phyloP scores from a whole-genome alignment of 2,797 vertebrate species.

The Eidolon dupreanum region DNA sequence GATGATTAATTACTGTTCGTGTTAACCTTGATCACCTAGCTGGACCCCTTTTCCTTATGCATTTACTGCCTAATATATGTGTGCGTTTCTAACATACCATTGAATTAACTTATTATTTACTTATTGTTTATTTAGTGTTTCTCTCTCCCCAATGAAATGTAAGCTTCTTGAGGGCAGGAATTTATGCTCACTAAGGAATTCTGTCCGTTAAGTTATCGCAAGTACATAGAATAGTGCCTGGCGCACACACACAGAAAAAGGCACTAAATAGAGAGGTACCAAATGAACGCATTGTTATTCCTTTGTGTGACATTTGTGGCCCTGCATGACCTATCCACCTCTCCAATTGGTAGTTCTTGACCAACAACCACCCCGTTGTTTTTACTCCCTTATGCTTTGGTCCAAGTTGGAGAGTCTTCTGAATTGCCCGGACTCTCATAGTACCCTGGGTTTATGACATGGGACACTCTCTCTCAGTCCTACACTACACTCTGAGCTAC shows the following conservation, averaged over 20 bases:
- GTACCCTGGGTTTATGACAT: not conserved
- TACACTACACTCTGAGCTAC: not conserved
- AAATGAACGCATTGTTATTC: not conserved
- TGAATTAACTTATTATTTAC: not conserved
- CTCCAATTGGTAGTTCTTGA: not conserved
- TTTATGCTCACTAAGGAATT: not conserved
- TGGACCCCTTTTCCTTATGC: not conserved
- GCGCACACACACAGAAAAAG: not conserved
- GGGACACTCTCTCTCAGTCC: not conserved
- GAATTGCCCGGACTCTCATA: not conserved
- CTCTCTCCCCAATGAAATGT: not conserved
- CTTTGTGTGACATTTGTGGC: not conserved
- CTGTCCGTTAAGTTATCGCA: not conserved
- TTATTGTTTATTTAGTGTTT: not conserved
- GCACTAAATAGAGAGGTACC: not conserved
- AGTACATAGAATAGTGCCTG: not conserved
- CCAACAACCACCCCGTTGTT: not conserved
- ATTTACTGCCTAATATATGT: not conserved
- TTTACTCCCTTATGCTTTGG: not conserved
- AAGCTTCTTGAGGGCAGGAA: not conserved
- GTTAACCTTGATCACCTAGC: not conserved
- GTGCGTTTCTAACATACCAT: not conserved
- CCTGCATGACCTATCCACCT: not conserved
- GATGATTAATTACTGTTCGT: not conserved
- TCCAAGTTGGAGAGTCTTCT: not conserved